phyloP scores from a whole-genome alignment of 2,888 invertebrate genomes.

The Pomacea canaliculata region DNA sequence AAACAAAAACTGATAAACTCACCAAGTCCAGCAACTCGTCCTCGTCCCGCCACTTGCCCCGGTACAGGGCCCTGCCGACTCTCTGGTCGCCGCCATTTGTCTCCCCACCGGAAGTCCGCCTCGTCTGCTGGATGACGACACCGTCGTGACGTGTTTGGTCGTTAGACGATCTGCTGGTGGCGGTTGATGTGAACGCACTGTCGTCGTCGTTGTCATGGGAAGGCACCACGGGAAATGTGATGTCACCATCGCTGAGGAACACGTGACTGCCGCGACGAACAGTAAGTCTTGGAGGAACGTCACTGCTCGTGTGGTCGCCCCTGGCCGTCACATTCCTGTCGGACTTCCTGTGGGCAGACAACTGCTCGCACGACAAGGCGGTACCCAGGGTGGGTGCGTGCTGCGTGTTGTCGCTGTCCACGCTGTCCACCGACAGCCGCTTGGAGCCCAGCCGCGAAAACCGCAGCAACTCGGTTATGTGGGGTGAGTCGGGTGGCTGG shows the following conservation, averaged over 20 bases:
- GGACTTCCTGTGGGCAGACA: not conserved
- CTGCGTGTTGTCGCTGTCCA: not conserved
- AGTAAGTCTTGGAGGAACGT: not conserved
- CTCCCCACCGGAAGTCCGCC: not conserved
- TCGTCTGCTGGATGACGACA: no score
- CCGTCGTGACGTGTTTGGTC: not conserved
- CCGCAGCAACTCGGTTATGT: no score
- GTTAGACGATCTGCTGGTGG: not conserved
- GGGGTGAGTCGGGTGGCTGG: not conserved
- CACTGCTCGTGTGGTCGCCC: not conserved
- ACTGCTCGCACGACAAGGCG: not conserved
- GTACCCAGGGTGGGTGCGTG: not conserved
- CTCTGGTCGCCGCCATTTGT: not conserved
- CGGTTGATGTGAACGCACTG: not conserved
- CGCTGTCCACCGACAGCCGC: slow-evolving; percentile 7
- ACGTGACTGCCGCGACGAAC: slow-evolving; percentile 18
- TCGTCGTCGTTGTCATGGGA: not conserved
- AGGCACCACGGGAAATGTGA: not conserved
- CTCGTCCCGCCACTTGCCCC: slow-evolving; percentile 13
- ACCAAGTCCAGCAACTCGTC: slow-evolving; percentile 21
- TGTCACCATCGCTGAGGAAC: slow-evolving; percentile 21
- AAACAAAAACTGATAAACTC: not conserved
- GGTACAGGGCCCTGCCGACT: not conserved
- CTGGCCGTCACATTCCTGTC: not conserved
- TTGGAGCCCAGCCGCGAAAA: not conserved